These are phyloP conservation scores for Eciton burchellii DNA, from an alignment of 1,140 invertebrate species.

Conservation along the genomic window DNA sequence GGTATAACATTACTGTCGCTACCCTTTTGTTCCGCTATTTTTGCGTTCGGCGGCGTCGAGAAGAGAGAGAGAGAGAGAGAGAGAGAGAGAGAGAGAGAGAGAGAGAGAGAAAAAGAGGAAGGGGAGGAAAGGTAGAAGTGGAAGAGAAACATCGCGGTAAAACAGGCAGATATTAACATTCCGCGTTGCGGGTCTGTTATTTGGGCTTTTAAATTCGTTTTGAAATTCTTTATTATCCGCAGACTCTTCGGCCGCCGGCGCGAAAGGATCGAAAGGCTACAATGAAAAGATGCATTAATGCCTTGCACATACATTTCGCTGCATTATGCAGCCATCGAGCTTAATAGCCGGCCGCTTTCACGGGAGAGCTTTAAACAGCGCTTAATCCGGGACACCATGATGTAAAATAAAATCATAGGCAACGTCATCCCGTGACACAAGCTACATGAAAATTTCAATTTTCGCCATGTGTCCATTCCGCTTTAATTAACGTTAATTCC, in stretches of 20 bases:
- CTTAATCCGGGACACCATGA: not conserved
- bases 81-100: no score
- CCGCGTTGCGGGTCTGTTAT: slow-evolving; percentile 8
- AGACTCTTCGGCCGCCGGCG: not conserved
- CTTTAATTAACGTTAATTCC: not conserved
- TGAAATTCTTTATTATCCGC: slow-evolving; percentile 18
- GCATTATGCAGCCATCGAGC: slow-evolving; percentile 24
- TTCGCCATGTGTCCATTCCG: not conserved
- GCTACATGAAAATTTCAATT: slow-evolving; percentile 11
- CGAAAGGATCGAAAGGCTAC: slow-evolving; percentile 21
- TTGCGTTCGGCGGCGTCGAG: not conserved
- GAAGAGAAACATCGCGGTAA: slow-evolving; percentile 7
- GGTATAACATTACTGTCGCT: not conserved
- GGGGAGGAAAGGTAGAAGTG: no score
- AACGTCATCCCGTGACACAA: slow-evolving; percentile 1
- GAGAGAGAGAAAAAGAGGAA: no score
- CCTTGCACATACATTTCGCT: slow-evolving; percentile 13
- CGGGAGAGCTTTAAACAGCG: slow-evolving; percentile 27
- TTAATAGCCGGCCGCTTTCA: slow-evolving; percentile 5
- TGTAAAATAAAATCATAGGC: slow-evolving; percentile 16
- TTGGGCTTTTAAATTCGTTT: not conserved
- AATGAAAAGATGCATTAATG: slow-evolving; percentile 33
- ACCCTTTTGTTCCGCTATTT: not conserved
- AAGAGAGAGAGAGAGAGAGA: no score
- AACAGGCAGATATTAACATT: slow-evolving; percentile 2